Evolutionary conservation across 92 coral and sea anemone species (phyloP), one percentile per base, ranked within the genome.

Genomic region (Galaxea fascicularis): DNA sequence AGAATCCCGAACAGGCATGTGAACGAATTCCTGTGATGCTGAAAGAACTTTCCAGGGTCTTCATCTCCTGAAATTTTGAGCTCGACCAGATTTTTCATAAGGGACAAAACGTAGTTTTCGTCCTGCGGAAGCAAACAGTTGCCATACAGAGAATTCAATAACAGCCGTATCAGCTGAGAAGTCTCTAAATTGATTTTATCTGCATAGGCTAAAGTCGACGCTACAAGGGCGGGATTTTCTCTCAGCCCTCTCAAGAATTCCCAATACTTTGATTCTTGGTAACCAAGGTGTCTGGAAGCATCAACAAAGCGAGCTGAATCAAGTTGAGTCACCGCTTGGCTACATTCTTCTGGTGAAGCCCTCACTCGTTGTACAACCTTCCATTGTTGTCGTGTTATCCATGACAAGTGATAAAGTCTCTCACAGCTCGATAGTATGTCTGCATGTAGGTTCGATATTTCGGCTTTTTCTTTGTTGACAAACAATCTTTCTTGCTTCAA

Each of bases 321-420:
- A 65, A 96, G 79, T 27, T 93, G 88, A 67, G 79, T 92, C 7
- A 95, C 92, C 17, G 95, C 94, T 75, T 96, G 93, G 68, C 93
- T 90, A 64, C 98, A 93, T 70, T 94, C 95, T n/a, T 96, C 93
- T 6, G 95, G 93, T 71, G 95, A 91, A 70, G 94, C 99, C 78
- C 91, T 90, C 59, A 94, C 71, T 58, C 95, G 71, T 57, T 91
- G 95, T 18, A 94, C 82, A 82, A 94, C 91, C 70, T 90, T 86
- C 99, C 99, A 96, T 62, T 96, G 98, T 53, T 96, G 99, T 14
- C 98, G 91, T 4, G 93, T 89, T 26, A 94, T 94, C 99, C 99
- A 96, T 4, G 98, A 96, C 67, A 93, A 66, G 83, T 93, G 99
- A 35, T 90, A 92, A 25, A 96, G 93, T 65, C 92, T 92, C 58